Base-by-base conservation (phyloP, 1,140 invertebrate genomes). In the Tetragnatha versicolor region DNA sequence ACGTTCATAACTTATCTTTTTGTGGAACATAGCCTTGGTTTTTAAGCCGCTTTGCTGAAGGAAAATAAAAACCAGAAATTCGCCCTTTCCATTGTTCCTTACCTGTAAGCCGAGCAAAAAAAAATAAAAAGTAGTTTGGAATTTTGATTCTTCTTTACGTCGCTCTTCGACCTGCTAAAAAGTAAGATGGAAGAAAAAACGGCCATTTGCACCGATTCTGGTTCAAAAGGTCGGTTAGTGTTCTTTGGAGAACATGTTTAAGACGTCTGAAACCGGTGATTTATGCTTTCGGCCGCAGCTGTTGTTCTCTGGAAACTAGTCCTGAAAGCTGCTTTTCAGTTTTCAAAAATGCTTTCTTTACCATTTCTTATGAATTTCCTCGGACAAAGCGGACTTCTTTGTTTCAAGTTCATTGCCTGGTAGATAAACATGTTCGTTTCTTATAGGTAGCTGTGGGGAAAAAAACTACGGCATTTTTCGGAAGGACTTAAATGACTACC, bases 141-240 rank as follows among this genome's bases (percentile, higher is more conserved):
- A 73, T 60, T 73, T 73, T 73, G 51, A 73, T 73, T 73, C 53
- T 55, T 73, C 22, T 70, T 70, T 70, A 70, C 49, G 49, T 6
- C 68, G 68, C 68, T 25, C 69, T 73, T 60, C 60, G 69, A 73
- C 69, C 69, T 22, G 12, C 9, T 35, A 39, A 45, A 25, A 70
- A 22, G 9, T 17, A 70, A 29, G 7, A 55, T 17, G 35, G 9
- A 51, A 29, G 29, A 53, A 22, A 33, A 68, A 49, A 53, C 27
- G 31, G 55, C 53, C 53, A 73, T 73, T 73, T 73, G 53, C 69
- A 73, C 53, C 45, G 69, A 73, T 73, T 60, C 35, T 39, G 60
- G 69, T 73, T 73, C 69, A 42, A 60, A 31, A 60, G 69, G 69
- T 73, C 69, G 22, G 42, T 20, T 37, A 10, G 45, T 29, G 35